Conservation (phyloP, 2,797 vertebrate species). For the Linurgus olivaceus region DNA sequence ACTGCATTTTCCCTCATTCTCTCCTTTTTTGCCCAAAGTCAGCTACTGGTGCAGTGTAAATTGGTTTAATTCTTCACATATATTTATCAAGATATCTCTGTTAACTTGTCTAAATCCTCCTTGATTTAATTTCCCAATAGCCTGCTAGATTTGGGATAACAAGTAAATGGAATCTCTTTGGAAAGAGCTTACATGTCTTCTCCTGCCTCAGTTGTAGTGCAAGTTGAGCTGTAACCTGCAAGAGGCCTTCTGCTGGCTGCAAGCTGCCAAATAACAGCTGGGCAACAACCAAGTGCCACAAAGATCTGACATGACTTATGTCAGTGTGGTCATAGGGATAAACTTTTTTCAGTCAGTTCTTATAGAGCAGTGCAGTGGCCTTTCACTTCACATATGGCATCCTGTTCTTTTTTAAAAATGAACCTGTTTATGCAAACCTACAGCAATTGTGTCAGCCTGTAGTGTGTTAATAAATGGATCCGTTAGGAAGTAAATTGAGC, state of each 20-base stretch:
- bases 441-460: not conserved
- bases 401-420: not conserved
- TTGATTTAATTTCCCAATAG: not conserved
- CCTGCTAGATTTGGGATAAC: not conserved
- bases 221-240: not conserved
- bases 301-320: not conserved
- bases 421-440: not conserved
- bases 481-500: not conserved
- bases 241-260: not conserved
- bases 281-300: not conserved
- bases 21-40: not conserved
- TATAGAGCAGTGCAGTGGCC: not conserved
- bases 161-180: not conserved
- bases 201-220: not conserved
- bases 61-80: not conserved
- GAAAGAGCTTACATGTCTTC: not conserved
- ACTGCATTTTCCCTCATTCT: not conserved
- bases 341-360: not conserved
- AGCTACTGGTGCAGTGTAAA: not conserved
- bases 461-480: not conserved
- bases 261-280: not conserved
- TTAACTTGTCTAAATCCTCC: not conserved
- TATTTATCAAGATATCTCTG: not conserved
- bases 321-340: not conserved
- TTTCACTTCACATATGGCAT: not conserved